Evolutionary conservation across 2,888 invertebrate genomes (phyloP).

Genomic region (Diaperis boleti): DNA sequence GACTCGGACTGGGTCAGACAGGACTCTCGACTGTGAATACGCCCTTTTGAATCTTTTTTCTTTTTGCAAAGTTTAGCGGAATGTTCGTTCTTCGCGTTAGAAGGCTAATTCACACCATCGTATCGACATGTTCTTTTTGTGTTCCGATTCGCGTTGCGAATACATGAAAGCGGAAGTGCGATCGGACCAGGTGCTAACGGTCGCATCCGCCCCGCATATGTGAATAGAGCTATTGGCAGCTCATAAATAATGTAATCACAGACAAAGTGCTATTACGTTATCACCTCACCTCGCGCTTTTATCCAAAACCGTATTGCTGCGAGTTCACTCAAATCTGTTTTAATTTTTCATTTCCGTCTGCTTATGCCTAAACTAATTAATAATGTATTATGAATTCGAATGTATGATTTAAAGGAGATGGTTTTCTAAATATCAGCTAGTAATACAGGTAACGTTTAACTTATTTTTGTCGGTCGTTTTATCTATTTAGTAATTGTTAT

Average conservation of each 20-base stretch:
- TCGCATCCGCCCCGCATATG: constrained; percentile 60
- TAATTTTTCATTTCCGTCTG: constrained; percentile 54
- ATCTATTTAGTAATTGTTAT: too few relatives aligned
- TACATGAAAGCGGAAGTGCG: constrained; percentile 35
- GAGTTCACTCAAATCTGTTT: constrained; percentile 50
- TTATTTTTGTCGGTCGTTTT: too few relatives aligned
- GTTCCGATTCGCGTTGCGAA: constrained; percentile 35
- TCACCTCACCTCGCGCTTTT: constrained; percentile 50
- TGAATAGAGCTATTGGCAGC: constrained; percentile 61
- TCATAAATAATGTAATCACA: constrained; percentile 64
- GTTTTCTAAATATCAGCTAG: too few relatives aligned
- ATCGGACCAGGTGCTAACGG: constrained; percentile 57
- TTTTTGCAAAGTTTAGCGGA: constrained; percentile 1
- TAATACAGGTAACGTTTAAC: too few relatives aligned
- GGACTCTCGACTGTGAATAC: too few relatives aligned
- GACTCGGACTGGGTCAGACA: too few relatives aligned
- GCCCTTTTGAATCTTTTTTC: not conserved
- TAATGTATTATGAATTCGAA: constrained; percentile 36
- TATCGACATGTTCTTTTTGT: constrained; percentile 26
- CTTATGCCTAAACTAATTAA: constrained; percentile 43
- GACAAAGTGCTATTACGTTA: constrained; percentile 62
- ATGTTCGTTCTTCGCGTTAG: constrained; percentile 1
- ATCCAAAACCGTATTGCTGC: constrained; percentile 48
- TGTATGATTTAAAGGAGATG: too few relatives aligned
- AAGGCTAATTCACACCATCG: constrained; percentile 23